Evolutionary conservation across 2,888 invertebrate genomes (phyloP), one percentile per base, ranked within the genome.

Genomic region (Tholera decimalis): DNA sequence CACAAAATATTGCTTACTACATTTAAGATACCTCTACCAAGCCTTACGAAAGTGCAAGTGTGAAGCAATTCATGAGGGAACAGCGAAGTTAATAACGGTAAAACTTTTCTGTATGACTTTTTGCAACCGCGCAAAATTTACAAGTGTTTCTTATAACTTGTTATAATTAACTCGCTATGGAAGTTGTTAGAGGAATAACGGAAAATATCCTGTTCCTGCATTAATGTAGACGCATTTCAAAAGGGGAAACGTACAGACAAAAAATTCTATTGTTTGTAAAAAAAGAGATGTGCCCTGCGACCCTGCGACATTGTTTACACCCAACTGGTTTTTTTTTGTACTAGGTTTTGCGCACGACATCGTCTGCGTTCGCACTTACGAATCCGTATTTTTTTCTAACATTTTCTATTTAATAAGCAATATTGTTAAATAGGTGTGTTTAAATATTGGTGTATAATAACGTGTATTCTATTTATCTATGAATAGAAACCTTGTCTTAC

Each of bases 41-140:
- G n/a, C n/a, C n/a, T n/a, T n/a, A n/a, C n/a, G n/a, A n/a, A n/a
- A n/a, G n/a, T n/a, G n/a, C n/a, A n/a, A 15, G 37, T n/a, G 37
- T 37, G 13, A 43, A 43, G 18, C 9, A 9, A 9, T 18, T 13
- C 35, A n/a, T 35, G n/a, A 30, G 11, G 37, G 18, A 47, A 35
- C 22, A 30, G 7, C 9, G 7, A 24, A 15, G 44, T 18, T n/a
- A 30, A 22, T 33, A 37, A 46, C 35, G 18, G 24, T n/a, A 15
- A 64, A 47, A 41, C 18, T 8, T 20, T n/a, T n/a, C 11, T 6
- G 20, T n/a, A 13, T 1, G n/a, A 22, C 20, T 41, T 35, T 26
- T 35, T 64, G 20, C 11, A 35, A 2, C 1, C 5, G 11, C 0
- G n/a, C 18, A 63, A 63, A 62, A 46, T 37, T n/a, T 9, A 24